These are phyloP conservation scores for Gavialis gangeticus DNA, from an alignment of 2,113 vertebrate genomes.

Conservation along the genomic window DNA sequence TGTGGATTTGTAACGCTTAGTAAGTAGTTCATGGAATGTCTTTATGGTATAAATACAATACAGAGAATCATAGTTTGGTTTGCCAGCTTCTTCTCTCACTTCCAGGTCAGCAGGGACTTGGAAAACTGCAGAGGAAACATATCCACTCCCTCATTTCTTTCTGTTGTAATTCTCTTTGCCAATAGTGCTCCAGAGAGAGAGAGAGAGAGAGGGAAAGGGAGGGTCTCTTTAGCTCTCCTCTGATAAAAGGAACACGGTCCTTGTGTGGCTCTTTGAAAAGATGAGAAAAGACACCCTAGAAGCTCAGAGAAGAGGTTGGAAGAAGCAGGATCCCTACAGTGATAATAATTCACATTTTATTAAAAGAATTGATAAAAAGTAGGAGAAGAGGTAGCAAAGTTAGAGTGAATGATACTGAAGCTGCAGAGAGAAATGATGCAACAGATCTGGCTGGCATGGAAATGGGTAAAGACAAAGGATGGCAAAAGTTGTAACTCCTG, in stretches of 20 bases:
- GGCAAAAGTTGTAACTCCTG: conserved; percentile 67
- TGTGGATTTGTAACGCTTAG: background rate
- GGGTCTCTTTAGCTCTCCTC: rapidly evolving
- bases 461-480: conserved; percentile 59
- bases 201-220: background rate
- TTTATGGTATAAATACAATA: background rate
- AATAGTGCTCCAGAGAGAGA: background rate
- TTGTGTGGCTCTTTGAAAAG: background rate
- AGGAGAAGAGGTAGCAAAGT: background rate
- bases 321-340: background rate
- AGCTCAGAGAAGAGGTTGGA: background rate
- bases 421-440: background rate
- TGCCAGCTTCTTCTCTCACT: background rate
- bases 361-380: background rate
- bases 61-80: background rate
- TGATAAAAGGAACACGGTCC: background rate
- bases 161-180: background rate
- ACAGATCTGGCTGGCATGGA: background rate
- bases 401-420: background rate
- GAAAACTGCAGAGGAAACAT: background rate
- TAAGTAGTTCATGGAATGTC: background rate
- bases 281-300: background rate
- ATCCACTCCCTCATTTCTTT: background rate
- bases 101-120: background rate
- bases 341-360: background rate